phyloP scores from a whole-genome alignment of 2,113 vertebrate species.

The Poeciliopsis prolifica region DNA sequence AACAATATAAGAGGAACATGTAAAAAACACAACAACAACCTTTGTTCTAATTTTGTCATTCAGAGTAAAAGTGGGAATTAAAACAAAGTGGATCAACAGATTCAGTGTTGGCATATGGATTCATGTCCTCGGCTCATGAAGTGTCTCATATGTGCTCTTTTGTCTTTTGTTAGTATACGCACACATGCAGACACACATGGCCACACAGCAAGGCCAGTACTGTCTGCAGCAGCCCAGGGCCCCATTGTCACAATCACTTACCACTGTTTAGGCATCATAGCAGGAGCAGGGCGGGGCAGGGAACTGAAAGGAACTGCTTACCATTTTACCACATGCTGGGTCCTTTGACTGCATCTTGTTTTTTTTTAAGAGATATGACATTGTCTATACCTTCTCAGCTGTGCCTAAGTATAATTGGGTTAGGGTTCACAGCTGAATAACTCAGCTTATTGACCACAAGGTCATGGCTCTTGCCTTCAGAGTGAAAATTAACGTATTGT shows the following conservation, averaged over 20 bases:
- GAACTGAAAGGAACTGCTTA: constrained; percentile 58
- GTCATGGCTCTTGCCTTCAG: constrained; percentile 51
- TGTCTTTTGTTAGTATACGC: constrained; percentile 40
- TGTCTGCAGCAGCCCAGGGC: constrained; percentile 54
- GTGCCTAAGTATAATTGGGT: constrained; percentile 22
- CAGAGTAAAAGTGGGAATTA: too few species aligned
- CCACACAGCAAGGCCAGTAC: constrained; percentile 56
- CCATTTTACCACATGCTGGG: constrained; percentile 4
- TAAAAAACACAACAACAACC: not conserved
- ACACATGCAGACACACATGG: constrained; percentile 37
- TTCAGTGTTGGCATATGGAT: constrained; percentile 33
- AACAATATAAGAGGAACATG: not conserved
- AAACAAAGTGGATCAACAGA: constrained; percentile 28
- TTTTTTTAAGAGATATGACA: not conserved
- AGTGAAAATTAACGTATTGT: constrained; percentile 69
- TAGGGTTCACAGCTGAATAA: constrained; percentile 8
- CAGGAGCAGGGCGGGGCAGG: constrained; percentile 1
- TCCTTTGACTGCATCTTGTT: not conserved
- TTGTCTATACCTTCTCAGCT: not conserved
- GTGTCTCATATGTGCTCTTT: constrained; percentile 58
- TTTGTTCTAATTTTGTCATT: constrained; percentile 24
- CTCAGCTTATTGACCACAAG: constrained; percentile 31
- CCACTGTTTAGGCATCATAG: constrained; percentile 71
- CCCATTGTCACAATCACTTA: constrained; percentile 76
- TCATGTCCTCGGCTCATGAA: constrained; percentile 59